phyloP scores from a whole-genome alignment of 2,797 vertebrate species.

The Ibycter americanus region DNA sequence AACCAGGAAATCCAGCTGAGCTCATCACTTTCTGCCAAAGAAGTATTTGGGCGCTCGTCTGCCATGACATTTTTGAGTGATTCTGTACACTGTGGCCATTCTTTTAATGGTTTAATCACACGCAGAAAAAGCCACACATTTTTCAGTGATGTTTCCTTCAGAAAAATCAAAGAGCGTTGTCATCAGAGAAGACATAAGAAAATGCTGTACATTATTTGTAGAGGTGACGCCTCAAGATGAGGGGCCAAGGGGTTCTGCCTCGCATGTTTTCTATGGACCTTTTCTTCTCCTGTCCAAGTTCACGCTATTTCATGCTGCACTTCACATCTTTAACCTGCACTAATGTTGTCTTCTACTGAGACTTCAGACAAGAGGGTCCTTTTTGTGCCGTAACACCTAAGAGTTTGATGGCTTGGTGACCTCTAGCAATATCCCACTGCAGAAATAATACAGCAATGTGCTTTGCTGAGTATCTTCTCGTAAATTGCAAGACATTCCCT shows the following conservation, averaged over 20 bases:
- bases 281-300: background rate
- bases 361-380: background rate
- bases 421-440: background rate
- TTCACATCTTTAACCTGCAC: background rate
- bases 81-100: background rate
- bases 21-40: constrained; percentile 67
- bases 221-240: background rate
- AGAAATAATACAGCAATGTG: background rate
- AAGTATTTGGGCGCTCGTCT: constrained; percentile 52
- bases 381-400: background rate
- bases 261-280: background rate
- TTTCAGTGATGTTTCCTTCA: constrained; percentile 16
- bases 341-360: background rate
- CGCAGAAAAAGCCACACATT: background rate
- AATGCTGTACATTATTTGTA: background rate
- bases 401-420: background rate
- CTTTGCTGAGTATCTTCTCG: background rate
- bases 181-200: background rate
- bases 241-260: background rate
- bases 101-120: constrained; percentile 53
- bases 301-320: background rate
- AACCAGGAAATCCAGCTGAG: constrained; percentile 72
- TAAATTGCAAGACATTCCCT: background rate
- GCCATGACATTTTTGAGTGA: constrained; percentile 30
- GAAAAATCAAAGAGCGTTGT: constrained; percentile 40